Conservation (phyloP, 1,140 invertebrate species). For the Euwallacea fornicatus region DNA sequence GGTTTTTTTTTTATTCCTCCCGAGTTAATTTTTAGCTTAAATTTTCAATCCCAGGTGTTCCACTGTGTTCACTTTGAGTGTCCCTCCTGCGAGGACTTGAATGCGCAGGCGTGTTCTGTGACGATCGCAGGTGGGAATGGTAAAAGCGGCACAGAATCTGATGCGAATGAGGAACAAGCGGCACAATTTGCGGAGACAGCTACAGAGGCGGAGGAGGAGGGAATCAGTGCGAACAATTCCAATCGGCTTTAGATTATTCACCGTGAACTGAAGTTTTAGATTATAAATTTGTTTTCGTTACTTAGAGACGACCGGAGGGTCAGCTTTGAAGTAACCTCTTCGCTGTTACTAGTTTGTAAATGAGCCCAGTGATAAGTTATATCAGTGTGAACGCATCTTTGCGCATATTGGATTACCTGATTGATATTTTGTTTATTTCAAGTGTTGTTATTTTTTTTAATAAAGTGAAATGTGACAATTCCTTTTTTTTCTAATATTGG, state of each 20-base stretch:
- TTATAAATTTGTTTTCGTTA: too few species aligned
- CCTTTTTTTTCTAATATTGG: too few species aligned
- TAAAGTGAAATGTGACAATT: too few species aligned
- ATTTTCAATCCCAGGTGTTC: conserved; percentile 72
- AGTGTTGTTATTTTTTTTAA: too few species aligned
- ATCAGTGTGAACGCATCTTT: too few species aligned
- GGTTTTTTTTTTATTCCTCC: conserved; percentile 57
- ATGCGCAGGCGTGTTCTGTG: conserved; percentile 28
- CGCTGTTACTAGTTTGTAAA: too few species aligned
- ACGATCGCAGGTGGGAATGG: conserved; percentile 31
- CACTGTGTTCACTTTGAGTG: conserved; percentile 98
- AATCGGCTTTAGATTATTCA: not conserved
- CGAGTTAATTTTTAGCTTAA: not conserved
- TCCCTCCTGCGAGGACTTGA: conserved; percentile 67
- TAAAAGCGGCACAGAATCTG: conserved; percentile 1
- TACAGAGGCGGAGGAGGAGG: conserved; percentile 58
- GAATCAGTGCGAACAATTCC: not conserved
- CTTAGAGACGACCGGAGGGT: too few species aligned
- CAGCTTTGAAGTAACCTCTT: too few species aligned
- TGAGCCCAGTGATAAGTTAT: too few species aligned
- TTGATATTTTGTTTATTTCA: too few species aligned
- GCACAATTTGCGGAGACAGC: conserved; percentile 59
- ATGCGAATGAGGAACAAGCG: conserved; percentile 18
- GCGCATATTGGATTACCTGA: too few species aligned
- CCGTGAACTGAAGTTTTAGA: too few species aligned